Base-by-base conservation (phyloP, 2,797 vertebrate genomes). In the Clangula hyemalis region DNA sequence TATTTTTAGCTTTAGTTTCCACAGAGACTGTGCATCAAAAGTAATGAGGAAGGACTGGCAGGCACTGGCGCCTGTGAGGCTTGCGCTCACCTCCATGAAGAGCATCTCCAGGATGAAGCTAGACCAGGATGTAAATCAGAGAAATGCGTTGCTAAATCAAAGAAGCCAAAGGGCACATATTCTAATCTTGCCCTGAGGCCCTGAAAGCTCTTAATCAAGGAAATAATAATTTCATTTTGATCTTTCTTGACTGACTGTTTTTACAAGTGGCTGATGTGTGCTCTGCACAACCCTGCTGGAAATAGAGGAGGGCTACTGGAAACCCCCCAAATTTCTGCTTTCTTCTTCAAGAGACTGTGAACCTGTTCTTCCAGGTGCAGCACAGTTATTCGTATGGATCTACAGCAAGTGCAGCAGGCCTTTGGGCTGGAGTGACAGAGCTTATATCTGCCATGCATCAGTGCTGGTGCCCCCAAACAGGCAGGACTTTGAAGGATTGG, bases 1-100 rank as follows among this genome's bases (percentile, higher is more conserved):
- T 95, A 95, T 96, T 97, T 95, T 96, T 95, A 95, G 83, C 88
- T 91, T 73, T 73, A 93, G 93, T 96, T 97, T 95, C 94, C 94
- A 94, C 94, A 95, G 96, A 95, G 93, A 95, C 93, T 82, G 72
- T 94, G 92, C 80, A 90, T 89, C 71, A 60, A 76, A 95, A 95
- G 68, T 89, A 89, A 86, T 71, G 81, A 92, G 71, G 66, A 77
- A 90, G 80, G 92, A 89, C 90, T 94, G 64, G 32, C 72, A 90
- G 61, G 64, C 90, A 71, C 57, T 39, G 60, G 70, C 90, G 45
- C 20, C 64, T 85, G 81, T 17, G 39, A 51, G 71, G 30, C 92
- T 95, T 92, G 58, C 54, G 30, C 27, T 68, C 65, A 28, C 75
- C 65, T 92, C 53, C 49, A 22, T 22, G 32, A 80, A 80, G n/a